Conservation (phyloP, 2,797 vertebrate genomes). For the Pangasius krempfi region DNA sequence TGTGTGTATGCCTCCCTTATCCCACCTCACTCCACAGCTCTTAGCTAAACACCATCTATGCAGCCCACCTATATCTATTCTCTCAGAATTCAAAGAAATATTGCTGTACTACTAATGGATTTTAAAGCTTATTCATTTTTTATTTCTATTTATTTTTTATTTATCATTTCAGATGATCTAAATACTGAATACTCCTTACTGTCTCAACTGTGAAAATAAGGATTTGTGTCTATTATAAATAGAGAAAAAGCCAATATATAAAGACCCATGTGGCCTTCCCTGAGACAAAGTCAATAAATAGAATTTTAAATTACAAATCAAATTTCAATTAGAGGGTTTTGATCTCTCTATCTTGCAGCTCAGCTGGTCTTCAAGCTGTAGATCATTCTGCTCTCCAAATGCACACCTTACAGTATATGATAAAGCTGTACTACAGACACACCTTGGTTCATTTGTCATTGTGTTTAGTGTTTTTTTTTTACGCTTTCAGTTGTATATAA, state of each 20-base stretch:
- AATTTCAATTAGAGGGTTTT: constrained; percentile 25
- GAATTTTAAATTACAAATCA: constrained; percentile 19
- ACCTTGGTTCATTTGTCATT: not conserved
- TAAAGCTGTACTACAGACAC: constrained; percentile 4
- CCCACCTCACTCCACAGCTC: not conserved
- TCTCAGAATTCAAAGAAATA: not conserved
- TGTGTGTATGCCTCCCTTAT: not conserved
- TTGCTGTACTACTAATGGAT: not conserved
- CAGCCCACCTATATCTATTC: not conserved
- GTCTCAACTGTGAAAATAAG: constrained; percentile 2
- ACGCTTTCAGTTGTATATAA: not conserved
- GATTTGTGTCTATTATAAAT: not conserved
- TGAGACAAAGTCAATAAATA: constrained; percentile 14
- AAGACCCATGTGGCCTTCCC: not conserved
- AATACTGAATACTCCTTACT: not conserved
- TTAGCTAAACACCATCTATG: not conserved
- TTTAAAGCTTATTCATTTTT: not conserved
- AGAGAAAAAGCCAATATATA: not conserved
- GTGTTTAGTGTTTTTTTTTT: not conserved
- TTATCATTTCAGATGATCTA: not conserved
- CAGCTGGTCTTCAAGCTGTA: not conserved
- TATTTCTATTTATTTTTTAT: not conserved
- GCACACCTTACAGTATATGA: not conserved
- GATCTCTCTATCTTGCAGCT: constrained; percentile 18
- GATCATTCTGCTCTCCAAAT: constrained; percentile 1